Base-by-base conservation (phyloP, 2,113 vertebrate genomes). In the Heterotilapia buettikoferi region DNA sequence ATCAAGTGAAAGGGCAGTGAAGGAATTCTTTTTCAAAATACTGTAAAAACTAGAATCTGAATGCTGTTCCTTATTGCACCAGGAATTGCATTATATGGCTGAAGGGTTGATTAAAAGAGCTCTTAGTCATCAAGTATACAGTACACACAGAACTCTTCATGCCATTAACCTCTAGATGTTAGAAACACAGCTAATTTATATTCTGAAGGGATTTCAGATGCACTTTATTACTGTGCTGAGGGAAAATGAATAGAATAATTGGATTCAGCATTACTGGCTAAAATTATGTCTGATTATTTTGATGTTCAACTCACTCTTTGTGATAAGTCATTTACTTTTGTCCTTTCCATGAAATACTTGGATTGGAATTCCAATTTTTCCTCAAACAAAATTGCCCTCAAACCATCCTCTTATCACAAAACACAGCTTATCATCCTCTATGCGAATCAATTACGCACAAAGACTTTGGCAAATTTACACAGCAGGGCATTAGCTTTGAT, bases 391-490 rank as follows among this genome's bases (percentile, higher is more conserved):
- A 90, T 90, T 89, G 86, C 93, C 87, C 79, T 90, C 84, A 57
- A 93, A 90, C 80, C 81, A 89, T 87, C 80, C 83, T 90, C 86
- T 95, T 93, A 95, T 95, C 93, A 36, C 63, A 85, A 92, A 94
- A 91, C 80, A 83, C 89, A 92, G 89, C 89, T 94, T 91, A 92
- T 92, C 88, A 89, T 91, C 84, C 82, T 91, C 63, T 86, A 38
- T 14, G 40, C 8, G 43, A 95, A 94, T 96, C 92, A 94, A 94
- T 96, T 95, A 95, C 43, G 9, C 82, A 89, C 80, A 90, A 94
- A 94, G 91, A 92, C 83, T 81, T 90, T 63, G 79, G 88, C 85
- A 94, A 93, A 95, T 95, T 91, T 94, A 91, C 93, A 94, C 89
- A 92, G 92, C 56, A 45, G 85, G 66, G 84, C 83, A 90, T 94